These are phyloP conservation scores for Desoria tigrina DNA, from an alignment of 2,888 invertebrate genomes.

Conservation along the genomic window DNA sequence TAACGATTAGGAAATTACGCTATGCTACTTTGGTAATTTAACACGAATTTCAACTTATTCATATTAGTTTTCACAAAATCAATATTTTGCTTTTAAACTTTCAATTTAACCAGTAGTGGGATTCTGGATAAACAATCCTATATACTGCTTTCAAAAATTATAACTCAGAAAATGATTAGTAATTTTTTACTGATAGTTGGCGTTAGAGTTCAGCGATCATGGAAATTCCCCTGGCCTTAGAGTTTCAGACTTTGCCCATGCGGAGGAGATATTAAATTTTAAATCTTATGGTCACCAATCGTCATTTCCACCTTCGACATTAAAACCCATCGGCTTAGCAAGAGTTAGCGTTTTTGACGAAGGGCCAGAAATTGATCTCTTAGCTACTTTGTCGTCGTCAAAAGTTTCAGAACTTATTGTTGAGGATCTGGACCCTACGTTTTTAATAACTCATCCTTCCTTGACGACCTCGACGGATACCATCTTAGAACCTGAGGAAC, in stretches of 20 bases:
- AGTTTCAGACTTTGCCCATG: constrained; percentile 39
- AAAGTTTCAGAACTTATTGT: constrained; percentile 21
- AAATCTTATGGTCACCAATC: constrained; percentile 29
- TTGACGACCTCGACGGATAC: no score
- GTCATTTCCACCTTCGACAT: constrained; percentile 12
- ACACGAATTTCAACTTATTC: no score
- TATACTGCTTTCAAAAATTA: no score
- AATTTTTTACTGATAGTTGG: no score
- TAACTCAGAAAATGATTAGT: no score
- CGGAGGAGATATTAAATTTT: constrained; percentile 36
- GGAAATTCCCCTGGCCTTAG: constrained; percentile 36
- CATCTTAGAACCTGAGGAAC: no score
- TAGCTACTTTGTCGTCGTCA: constrained; percentile 21
- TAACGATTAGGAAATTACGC: constrained; percentile 37
- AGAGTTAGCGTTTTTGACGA: constrained; percentile 34
- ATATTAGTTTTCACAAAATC: no score
- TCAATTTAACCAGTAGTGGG: no score
- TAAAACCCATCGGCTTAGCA: constrained; percentile 25
- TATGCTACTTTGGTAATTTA: constrained; percentile 31
- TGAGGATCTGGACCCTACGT: constrained; percentile 19
- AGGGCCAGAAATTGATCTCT: constrained; percentile 41
- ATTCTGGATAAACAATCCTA: no score
- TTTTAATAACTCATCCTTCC: no score
- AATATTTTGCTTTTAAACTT: no score
- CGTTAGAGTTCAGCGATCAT: constrained; percentile 43